A percentile compares a stretch with the other conserved stretches of the same genome.
Conservation (phyloP, 2,113 vertebrate species). For the Apaloderma vittatum region DNA sequence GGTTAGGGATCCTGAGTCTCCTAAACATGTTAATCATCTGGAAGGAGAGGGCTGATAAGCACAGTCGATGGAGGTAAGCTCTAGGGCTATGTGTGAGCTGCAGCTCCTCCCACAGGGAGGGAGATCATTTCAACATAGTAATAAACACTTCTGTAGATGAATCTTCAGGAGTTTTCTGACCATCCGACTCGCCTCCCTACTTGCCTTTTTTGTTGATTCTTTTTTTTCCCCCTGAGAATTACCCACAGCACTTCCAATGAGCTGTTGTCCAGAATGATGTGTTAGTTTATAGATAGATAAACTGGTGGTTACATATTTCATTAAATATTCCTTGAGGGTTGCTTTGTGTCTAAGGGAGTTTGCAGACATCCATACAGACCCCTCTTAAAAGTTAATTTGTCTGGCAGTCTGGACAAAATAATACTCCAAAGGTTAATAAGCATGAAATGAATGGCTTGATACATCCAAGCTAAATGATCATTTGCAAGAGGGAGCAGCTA, state of each 20-base stretch:
- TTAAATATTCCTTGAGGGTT: conserved; percentile 60
- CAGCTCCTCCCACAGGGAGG: background rate
- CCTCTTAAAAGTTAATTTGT: conserved; percentile 52
- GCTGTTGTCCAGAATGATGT: background rate
- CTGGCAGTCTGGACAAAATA: conserved; percentile 64
- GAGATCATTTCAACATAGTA: background rate
- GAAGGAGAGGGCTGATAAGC: background rate
- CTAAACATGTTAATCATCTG: background rate
- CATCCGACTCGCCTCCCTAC: background rate
- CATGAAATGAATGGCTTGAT: conserved; percentile 39
- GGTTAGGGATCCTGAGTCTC: background rate
- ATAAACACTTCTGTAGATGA: background rate
- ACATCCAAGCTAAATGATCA: conserved; percentile 11
- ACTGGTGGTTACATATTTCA: conserved; percentile 27
- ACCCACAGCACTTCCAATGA: background rate
- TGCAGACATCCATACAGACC: conserved; percentile 26
- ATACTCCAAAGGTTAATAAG: conserved; percentile 69
- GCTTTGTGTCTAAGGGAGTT: conserved; percentile 56
- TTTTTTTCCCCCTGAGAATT: background rate
- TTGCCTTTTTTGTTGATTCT: background rate
- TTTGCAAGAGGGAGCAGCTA: conserved; percentile 35
- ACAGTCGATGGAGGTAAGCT: background rate
- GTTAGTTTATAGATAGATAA: conserved; percentile 44
- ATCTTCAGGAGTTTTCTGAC: background rate
- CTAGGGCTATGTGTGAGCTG: background rate